Conservation (phyloP, 92 coral and sea anemone genomes). For the Zoanthus sansibaricus region DNA sequence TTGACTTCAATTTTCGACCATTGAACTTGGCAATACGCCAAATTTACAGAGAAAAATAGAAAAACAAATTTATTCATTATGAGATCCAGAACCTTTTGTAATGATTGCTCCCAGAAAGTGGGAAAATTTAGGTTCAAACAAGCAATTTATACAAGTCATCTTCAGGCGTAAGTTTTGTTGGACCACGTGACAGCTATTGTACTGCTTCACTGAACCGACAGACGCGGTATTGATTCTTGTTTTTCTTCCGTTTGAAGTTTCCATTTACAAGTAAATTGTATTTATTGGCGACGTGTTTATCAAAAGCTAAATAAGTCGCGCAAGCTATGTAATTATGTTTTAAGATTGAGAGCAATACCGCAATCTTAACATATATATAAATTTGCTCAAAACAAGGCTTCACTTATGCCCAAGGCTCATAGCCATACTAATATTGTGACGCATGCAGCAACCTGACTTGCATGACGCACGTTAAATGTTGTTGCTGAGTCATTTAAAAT, state of each 20-base stretch:
- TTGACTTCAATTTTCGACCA: constrained; percentile 35
- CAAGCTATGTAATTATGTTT: not conserved
- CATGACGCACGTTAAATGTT: not conserved
- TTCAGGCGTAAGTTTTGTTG: not conserved
- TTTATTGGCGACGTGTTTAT: not conserved
- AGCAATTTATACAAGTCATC: not conserved
- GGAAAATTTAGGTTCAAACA: not conserved
- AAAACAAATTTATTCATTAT: not conserved
- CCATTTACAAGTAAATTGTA: not conserved
- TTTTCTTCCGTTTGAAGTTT: not conserved
- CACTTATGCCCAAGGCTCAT: too few species aligned
- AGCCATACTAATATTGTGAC: not conserved
- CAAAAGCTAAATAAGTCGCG: not conserved
- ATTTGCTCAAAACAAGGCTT: not conserved
- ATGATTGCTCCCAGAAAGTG: not conserved
- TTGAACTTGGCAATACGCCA: constrained; percentile 23
- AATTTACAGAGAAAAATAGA: not conserved
- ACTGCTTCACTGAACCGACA: not conserved
- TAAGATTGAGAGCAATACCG: not conserved
- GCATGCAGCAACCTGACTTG: not conserved
- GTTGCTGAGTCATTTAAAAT: not conserved
- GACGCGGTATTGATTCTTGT: not conserved
- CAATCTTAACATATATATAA: not conserved
- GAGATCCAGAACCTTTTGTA: not conserved
- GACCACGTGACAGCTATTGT: constrained; percentile 38